These are phyloP conservation scores for Cenopis cana DNA, from an alignment of 2,888 invertebrate genomes.

Conservation along the genomic window DNA sequence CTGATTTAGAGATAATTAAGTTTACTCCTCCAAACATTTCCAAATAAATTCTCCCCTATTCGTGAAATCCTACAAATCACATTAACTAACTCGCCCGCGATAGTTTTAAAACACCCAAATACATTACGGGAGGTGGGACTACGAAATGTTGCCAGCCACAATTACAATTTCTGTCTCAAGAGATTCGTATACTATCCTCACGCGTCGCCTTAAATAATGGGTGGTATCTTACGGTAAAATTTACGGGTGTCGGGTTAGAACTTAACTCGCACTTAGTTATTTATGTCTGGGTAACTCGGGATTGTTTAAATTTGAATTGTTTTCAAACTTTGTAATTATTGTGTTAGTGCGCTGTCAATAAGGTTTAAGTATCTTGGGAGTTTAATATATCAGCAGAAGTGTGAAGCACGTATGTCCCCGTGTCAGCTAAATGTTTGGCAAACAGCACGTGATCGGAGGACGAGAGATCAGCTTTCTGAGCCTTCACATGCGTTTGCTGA, in stretches of 20 bases:
- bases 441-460: constrained; percentile 68
- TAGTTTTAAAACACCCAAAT: constrained; percentile 43
- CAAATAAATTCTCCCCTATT: constrained; percentile 16
- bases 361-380: constrained; percentile 46
- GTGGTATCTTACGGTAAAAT: constrained; percentile 39
- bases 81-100: constrained; percentile 36
- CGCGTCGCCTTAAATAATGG: constrained; percentile 43
- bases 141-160: constrained; percentile 41
- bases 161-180: constrained; percentile 45
- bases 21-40: constrained; percentile 2
- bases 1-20: not conserved
- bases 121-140: constrained; percentile 32
- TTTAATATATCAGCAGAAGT: constrained; percentile 57
- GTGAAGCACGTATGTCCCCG: constrained; percentile 55
- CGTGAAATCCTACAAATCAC: constrained; percentile 27
- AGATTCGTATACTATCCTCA: constrained; percentile 38
- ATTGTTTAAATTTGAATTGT: constrained; percentile 38
- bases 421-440: constrained; percentile 51
- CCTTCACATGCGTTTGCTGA: constrained; percentile 45
- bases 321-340: constrained; percentile 18
- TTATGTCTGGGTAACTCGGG: constrained; percentile 14
- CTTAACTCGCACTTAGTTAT: constrained; percentile 33
- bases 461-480: constrained; percentile 51
- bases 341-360: constrained; percentile 47
- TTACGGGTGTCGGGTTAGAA: constrained; percentile 40